These are phyloP conservation scores for Cybosia mesomella DNA, from an alignment of 2,888 invertebrate genomes.

Conservation along the genomic window DNA sequence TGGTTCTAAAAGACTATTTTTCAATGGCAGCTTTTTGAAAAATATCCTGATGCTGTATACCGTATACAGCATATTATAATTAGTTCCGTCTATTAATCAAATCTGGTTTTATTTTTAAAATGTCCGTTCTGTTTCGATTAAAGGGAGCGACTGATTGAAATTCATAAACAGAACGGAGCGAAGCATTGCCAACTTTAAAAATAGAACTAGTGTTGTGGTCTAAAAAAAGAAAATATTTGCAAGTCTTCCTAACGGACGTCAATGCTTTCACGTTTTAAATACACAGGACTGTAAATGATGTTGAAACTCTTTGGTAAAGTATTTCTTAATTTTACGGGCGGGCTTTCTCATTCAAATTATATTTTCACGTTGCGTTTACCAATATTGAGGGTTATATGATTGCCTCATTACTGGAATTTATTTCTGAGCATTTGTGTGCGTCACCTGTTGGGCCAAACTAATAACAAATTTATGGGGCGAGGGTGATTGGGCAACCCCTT, in stretches of 20 bases:
- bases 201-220: slow-evolving; percentile 60
- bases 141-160: slow-evolving; percentile 61
- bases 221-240: slow-evolving; percentile 43
- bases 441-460: slow-evolving; percentile 2
- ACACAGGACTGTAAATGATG: slow-evolving; percentile 15
- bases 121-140: slow-evolving; percentile 54
- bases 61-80: slow-evolving; percentile 76
- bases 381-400: background rate
- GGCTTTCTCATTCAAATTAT: too few relatives aligned
- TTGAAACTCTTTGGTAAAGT: background rate
- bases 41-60: slow-evolving; percentile 70
- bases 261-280: slow-evolving; percentile 39
- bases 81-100: slow-evolving; percentile 36
- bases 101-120: slow-evolving; percentile 47
- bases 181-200: slow-evolving; percentile 70
- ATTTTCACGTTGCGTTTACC: background rate
- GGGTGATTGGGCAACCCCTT: too few relatives aligned
- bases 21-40: slow-evolving; percentile 69
- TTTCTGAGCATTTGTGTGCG: background rate
- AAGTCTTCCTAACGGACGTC: slow-evolving; percentile 29
- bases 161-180: slow-evolving; percentile 56
- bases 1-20: slow-evolving; percentile 53
- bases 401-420: background rate
- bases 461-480: too few relatives aligned
- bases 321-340: background rate